A percentile compares a stretch with the other conserved stretches of the same genome.
phyloP scores from a whole-genome alignment of 2,888 invertebrate species.

The Drosophila anomalata region DNA sequence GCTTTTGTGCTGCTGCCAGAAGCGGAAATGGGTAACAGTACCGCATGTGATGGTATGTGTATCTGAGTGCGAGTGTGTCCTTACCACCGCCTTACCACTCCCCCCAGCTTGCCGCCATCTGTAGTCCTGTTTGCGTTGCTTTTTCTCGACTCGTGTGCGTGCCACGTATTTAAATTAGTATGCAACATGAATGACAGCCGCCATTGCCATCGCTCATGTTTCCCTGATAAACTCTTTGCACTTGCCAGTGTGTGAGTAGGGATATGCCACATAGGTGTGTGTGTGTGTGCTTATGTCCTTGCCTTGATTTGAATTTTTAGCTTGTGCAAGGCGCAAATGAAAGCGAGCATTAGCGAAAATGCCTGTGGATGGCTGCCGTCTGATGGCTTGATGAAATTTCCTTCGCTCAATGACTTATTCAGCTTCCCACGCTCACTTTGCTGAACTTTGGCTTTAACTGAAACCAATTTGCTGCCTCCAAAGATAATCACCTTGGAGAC shows the following conservation, averaged over 20 bases:
- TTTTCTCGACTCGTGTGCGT: slow-evolving; percentile 47
- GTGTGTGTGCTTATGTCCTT: slow-evolving; percentile 44
- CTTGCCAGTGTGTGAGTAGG: slow-evolving; percentile 4
- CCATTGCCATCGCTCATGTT: slow-evolving; percentile 65
- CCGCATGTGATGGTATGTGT: slow-evolving; percentile 48
- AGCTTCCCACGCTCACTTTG: slow-evolving; percentile 41
- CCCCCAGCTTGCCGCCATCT: background rate
- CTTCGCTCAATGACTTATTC: slow-evolving; percentile 61
- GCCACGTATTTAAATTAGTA: slow-evolving; percentile 76
- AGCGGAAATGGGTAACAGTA: slow-evolving; percentile 78
- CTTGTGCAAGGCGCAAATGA: slow-evolving; percentile 70
- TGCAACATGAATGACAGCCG: slow-evolving; percentile 78
- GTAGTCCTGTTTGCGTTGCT: background rate
- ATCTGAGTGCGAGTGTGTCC: slow-evolving; percentile 12
- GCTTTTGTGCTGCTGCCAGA: slow-evolving; percentile 76
- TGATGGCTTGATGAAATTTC: slow-evolving; percentile 57
- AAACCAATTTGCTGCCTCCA: slow-evolving; percentile 43
- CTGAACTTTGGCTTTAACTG: slow-evolving; percentile 49
- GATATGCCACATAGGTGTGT: slow-evolving; percentile 3
- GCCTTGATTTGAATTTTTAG: slow-evolving; percentile 71
- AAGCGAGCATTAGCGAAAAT: slow-evolving; percentile 69
- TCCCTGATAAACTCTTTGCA: slow-evolving; percentile 63
- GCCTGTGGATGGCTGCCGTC: slow-evolving; percentile 19
- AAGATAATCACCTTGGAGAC: slow-evolving; percentile 63
- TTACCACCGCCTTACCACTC: background rate